Base-by-base conservation (phyloP, 1,140 invertebrate genomes). In the Belonocnema kinseyi region DNA sequence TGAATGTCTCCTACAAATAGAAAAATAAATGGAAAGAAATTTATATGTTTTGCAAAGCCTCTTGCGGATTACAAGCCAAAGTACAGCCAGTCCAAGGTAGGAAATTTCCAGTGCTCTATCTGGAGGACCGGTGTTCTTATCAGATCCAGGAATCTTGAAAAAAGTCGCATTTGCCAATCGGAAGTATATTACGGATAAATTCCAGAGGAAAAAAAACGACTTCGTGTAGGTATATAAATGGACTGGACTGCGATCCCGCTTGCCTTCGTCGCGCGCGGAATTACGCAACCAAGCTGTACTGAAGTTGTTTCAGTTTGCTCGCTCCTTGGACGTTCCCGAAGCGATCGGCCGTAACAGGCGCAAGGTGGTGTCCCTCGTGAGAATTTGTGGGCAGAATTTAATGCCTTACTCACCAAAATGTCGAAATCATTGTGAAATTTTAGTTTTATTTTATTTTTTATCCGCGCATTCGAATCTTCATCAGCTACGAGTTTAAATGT, bases 281-380 rank as follows among this genome's bases (percentile, higher is more conserved):
- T 91, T 91, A 87, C 88, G 88, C 87, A 91, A 91, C 89, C 83
- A 88, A 85, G 21, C 40, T 86, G 86, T 89, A 90, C 40, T 86
- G 86, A 90, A 90, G 89, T 88, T 85, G 88, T 88, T 89, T 87
- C 73, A 78, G 73, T 78, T 82, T 81, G 78, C 74, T 81, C 80
- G 85, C 77, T 79, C 77, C 77, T 83, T 83, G 85, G 85, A 84
- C 82, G 82, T 83, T 85, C 80, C 83, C 70, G 83, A 78, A 73
- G 78, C 82, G 81, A 81, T 83, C 80, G 78, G 77, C 77, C 83
- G 86, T 87, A 86, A 85, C 82, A 79, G 83, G 79, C 81, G 77
- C 77, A 86, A 85, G 80, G 83, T 85, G 81, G 79, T 84, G 85
- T 83, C 79, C 80, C 79, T 82, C 78, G 80, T 82, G 83, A 84